These are phyloP conservation scores for Caenorhabditis sinica DNA, from an alignment of 2,888 invertebrate genomes.

Conservation along the genomic window DNA sequence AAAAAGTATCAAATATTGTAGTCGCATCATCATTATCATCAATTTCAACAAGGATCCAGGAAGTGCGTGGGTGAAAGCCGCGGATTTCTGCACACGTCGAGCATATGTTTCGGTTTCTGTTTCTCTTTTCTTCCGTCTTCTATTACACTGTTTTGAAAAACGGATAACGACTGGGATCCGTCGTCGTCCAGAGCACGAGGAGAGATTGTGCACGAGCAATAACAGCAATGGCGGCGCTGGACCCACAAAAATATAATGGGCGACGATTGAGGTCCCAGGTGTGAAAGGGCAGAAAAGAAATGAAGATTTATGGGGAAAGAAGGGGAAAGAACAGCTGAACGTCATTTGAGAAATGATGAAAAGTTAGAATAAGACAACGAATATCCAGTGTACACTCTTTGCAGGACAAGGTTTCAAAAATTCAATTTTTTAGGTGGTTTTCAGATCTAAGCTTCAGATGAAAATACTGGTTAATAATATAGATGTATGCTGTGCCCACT, in stretches of 20 bases:
- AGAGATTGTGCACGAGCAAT: neutral
- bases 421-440: too few relatives aligned
- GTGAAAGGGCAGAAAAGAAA: constrained; percentile 20
- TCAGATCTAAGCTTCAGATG: too few relatives aligned
- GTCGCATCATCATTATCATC: constrained; percentile 46
- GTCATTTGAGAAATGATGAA: constrained; percentile 1
- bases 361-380: neutral
- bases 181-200: neutral
- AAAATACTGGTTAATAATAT: too few relatives aligned
- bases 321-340: constrained; percentile 1
- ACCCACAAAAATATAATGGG: constrained; percentile 37
- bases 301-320: constrained; percentile 43
- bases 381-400: too few relatives aligned
- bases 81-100: constrained; percentile 33
- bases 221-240: neutral
- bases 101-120: constrained; percentile 63
- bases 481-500: too few relatives aligned
- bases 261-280: constrained; percentile 22
- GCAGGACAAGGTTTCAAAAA: too few relatives aligned
- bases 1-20: constrained; percentile 9
- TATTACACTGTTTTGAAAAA: constrained; percentile 63
- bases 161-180: constrained; percentile 15
- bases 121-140: constrained; percentile 11
- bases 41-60: constrained; percentile 37
- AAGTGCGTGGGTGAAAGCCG: constrained; percentile 24